Percentiles rank a stretch among this genome's conserved stretches.
Conservation (phyloP, 2,888 invertebrate species). For the Ariolimax columbianus region DNA sequence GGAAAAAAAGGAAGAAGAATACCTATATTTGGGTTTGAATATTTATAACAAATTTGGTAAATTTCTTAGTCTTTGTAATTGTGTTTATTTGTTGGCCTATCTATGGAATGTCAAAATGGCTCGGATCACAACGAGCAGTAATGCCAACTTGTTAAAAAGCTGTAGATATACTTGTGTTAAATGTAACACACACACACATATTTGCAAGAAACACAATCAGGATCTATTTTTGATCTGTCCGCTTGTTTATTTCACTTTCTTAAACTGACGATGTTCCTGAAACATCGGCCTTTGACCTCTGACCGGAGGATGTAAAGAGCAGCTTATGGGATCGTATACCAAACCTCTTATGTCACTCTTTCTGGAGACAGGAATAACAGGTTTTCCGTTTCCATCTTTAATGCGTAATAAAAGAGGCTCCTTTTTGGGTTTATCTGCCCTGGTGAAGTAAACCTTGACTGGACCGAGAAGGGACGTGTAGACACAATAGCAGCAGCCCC, state of each 20-base stretch:
- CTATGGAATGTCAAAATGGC: too few relatives aligned
- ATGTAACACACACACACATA: too few relatives aligned
- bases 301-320: slow-evolving; percentile 48
- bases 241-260: neutral
- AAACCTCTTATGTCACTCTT: slow-evolving; percentile 50
- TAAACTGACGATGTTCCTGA: neutral
- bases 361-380: slow-evolving; percentile 44
- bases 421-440: slow-evolving; percentile 38
- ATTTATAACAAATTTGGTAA: too few relatives aligned
- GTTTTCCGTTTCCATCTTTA: slow-evolving; percentile 48
- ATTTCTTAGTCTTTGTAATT: too few relatives aligned
- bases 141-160: too few relatives aligned
- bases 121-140: too few relatives aligned
- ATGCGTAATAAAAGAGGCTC: slow-evolving; percentile 24
- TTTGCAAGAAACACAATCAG: too few relatives aligned
- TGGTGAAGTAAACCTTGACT: slow-evolving; percentile 48
- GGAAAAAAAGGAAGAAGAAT: too few relatives aligned
- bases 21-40: too few relatives aligned
- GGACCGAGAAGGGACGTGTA: slow-evolving; percentile 51
- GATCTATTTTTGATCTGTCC: neutral
- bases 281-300: slow-evolving; percentile 30
- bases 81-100: too few relatives aligned
- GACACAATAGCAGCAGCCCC: slow-evolving; percentile 50
- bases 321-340: slow-evolving; percentile 41
- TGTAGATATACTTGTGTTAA: too few relatives aligned